Conservation (phyloP, 2,888 invertebrate genomes). For the Caenorhabditis sp. region DNA sequence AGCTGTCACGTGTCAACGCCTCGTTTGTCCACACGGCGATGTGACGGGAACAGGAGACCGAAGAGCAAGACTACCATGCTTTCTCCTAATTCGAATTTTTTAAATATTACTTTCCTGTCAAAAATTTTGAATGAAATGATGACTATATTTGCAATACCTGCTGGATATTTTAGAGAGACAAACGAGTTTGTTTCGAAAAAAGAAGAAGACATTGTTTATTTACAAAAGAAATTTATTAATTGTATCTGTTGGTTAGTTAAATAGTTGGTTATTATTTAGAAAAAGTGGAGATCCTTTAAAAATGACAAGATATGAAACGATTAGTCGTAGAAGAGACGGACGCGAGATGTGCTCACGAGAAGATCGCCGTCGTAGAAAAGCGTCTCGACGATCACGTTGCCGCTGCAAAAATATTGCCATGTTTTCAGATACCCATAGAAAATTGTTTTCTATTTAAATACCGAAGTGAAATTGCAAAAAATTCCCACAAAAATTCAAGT, state of each 20-base stretch:
- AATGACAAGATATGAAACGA: conserved; percentile 15
- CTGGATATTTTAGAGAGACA: background rate
- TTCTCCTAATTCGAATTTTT: too few relatives aligned
- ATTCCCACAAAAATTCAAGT: too few relatives aligned
- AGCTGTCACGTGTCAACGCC: conserved; percentile 50
- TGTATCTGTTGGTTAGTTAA: too few relatives aligned
- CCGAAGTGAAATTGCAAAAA: too few relatives aligned
- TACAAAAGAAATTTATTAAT: background rate
- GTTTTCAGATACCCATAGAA: too few relatives aligned
- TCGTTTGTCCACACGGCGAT: conserved; percentile 46
- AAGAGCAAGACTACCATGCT: background rate
- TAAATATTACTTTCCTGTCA: too few relatives aligned
- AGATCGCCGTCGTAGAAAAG: conserved; percentile 96
- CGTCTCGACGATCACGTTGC: conserved; percentile 96
- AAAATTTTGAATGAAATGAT: too few relatives aligned
- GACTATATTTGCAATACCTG: too few relatives aligned
- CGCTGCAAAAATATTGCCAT: too few relatives aligned
- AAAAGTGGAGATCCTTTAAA: conserved; percentile 5
- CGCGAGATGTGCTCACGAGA: conserved; percentile 94
- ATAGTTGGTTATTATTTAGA: too few relatives aligned
- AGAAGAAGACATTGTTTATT: background rate
- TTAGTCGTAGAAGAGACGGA: conserved; percentile 95
- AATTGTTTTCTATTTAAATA: conserved; percentile 84
- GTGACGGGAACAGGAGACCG: background rate
- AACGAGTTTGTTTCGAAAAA: too few relatives aligned